Conservation (phyloP, 2,888 invertebrate species). For the Steinernema hermaphroditum region DNA sequence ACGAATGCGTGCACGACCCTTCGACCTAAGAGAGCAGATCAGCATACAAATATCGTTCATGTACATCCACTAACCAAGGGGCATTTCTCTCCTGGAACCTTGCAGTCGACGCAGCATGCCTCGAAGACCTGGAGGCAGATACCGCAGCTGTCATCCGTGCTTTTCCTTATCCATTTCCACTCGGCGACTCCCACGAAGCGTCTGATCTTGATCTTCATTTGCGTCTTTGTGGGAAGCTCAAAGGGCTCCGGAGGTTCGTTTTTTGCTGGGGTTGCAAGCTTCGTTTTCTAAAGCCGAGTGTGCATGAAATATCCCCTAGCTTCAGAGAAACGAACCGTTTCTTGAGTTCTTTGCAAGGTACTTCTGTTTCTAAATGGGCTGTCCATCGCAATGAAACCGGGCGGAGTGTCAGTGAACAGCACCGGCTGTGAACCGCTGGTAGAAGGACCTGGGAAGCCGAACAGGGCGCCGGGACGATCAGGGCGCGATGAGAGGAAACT, state of each 20-base stretch:
- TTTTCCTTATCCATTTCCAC: conserved; percentile 17
- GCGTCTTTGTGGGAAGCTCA: conserved; percentile 1
- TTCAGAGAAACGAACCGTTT: no score
- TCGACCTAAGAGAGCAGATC: not conserved
- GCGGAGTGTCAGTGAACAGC: no score
- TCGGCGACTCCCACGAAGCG: not conserved
- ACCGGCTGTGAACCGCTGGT: no score
- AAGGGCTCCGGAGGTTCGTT: not conserved
- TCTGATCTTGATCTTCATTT: not conserved
- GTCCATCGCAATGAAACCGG: no score
- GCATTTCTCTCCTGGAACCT: conserved; percentile 94
- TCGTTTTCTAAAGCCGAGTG: no score
- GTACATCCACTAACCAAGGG: conserved; percentile 81
- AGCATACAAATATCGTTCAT: not conserved
- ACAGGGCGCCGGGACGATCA: no score
- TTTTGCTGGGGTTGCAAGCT: not conserved
- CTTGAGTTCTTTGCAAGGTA: no score
- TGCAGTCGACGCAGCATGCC: conserved; percentile 84
- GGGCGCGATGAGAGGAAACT: no score
- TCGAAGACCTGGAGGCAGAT: conserved; percentile 26
- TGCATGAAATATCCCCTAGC: no score
- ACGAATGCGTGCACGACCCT: conserved; percentile 95
- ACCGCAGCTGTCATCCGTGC: not conserved
- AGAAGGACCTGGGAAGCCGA: no score
- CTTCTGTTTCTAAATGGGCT: no score